These are phyloP conservation scores for Caerostris darwini DNA, from an alignment of 1,140 invertebrate species.

Conservation along the genomic window DNA sequence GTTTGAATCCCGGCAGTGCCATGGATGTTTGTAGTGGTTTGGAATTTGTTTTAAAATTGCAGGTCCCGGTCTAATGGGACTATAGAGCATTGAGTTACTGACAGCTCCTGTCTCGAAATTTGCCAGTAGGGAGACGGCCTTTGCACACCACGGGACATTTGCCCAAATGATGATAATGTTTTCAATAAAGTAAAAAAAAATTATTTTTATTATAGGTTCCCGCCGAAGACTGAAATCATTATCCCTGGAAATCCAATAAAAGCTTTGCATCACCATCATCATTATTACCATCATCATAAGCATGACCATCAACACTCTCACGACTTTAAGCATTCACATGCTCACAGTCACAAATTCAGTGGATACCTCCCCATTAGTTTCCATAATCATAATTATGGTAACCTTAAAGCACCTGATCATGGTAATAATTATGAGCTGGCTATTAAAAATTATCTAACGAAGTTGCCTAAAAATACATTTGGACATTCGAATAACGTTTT, in stretches of 20 bases:
- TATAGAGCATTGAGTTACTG: too few relatives aligned
- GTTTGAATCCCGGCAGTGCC: too few relatives aligned
- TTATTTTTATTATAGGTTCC: not conserved
- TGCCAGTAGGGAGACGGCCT: too few relatives aligned
- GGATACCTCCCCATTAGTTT: not conserved
- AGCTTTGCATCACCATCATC: slow-evolving; percentile 40
- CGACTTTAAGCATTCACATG: not conserved
- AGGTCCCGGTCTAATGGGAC: too few relatives aligned
- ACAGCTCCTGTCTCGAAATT: too few relatives aligned
- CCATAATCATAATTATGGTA: not conserved
- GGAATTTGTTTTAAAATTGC: too few relatives aligned
- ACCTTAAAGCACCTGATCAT: not conserved
- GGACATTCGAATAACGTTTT: not conserved
- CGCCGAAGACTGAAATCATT: slow-evolving; percentile 49
- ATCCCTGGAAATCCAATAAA: not conserved
- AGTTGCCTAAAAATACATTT: not conserved
- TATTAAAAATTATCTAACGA: not conserved
- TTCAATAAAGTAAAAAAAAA: too few relatives aligned
- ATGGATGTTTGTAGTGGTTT: too few relatives aligned
- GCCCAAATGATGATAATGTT: too few relatives aligned
- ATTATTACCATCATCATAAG: slow-evolving; percentile 46
- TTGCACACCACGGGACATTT: too few relatives aligned
- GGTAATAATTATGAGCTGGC: not conserved
- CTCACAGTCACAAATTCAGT: not conserved
- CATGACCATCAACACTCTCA: not conserved